Conservation (phyloP, 2,113 vertebrate genomes). For the Empidonax traillii region DNA sequence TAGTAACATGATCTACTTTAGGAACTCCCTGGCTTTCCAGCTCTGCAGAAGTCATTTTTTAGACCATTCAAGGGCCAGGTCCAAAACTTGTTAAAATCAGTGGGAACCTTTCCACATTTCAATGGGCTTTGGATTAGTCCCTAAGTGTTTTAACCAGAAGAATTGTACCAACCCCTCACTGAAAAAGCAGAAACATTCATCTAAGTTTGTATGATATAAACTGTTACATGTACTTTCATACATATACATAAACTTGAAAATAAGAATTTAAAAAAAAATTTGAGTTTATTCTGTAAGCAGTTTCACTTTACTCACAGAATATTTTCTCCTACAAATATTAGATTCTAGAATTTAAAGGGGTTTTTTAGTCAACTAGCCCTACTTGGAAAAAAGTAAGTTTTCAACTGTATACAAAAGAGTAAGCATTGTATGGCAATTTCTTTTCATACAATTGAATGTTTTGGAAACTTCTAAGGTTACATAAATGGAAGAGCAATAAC, state of each 20-base stretch:
- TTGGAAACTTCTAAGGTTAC: not conserved
- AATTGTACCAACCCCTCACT: conserved; percentile 44
- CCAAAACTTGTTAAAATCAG: conserved; percentile 56
- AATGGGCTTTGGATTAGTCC: conserved; percentile 45
- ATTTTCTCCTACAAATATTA: not conserved
- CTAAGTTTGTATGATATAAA: not conserved
- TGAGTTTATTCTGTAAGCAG: not conserved
- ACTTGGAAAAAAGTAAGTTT: not conserved
- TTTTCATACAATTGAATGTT: not conserved
- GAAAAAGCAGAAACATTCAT: conserved; percentile 49
- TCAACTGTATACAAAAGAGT: not conserved
- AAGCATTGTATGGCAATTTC: not conserved
- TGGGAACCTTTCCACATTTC: conserved; percentile 56
- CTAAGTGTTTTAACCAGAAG: conserved; percentile 66
- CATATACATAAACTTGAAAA: not conserved
- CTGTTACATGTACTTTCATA: not conserved
- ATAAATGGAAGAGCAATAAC: not conserved
- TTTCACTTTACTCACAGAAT: not conserved
- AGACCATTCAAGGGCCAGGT: conserved; percentile 50
- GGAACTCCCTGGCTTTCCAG: conserved; percentile 78
- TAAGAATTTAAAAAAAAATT: not conserved
- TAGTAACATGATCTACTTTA: conserved; percentile 79
- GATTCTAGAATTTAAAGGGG: not conserved
- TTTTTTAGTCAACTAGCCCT: not conserved
- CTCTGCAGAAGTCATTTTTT: conserved; percentile 77